Conservation (phyloP, 2,888 invertebrate genomes). For the Syrista parreyssii region DNA sequence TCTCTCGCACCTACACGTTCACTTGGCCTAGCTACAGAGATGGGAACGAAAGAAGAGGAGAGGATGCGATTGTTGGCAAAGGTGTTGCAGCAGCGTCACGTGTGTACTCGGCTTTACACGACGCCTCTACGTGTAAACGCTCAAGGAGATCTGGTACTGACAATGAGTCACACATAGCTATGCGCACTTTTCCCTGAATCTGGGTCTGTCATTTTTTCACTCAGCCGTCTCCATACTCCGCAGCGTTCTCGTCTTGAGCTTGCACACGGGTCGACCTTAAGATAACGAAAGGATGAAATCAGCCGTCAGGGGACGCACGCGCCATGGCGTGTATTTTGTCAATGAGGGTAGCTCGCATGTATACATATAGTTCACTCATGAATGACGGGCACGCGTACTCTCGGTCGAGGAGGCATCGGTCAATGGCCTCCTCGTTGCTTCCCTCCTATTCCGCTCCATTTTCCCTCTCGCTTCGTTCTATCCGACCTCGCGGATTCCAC, state of each 20-base stretch:
- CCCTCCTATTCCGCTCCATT: not conserved
- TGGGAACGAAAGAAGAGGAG: constrained; percentile 33
- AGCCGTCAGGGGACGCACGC: not conserved
- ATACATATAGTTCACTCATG: not conserved
- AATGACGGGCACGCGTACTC: not conserved
- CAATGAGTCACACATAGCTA: constrained; percentile 53
- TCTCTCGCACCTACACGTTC: constrained; percentile 19
- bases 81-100: constrained; percentile 17
- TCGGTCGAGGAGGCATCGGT: not conserved
- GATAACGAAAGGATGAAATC: not conserved
- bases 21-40: constrained; percentile 10
- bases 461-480: not conserved
- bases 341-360: not conserved
- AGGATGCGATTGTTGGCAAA: constrained; percentile 23
- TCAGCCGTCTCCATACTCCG: not conserved
- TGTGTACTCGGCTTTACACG: not conserved
- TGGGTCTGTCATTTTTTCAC: constrained; percentile 38
- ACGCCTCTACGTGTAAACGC: constrained; percentile 30
- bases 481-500: not conserved
- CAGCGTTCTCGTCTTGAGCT: not conserved
- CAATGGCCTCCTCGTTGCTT: not conserved
- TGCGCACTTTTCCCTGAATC: constrained; percentile 54
- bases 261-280: not conserved
- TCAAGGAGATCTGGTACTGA: constrained; percentile 55
- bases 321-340: not conserved